These are phyloP conservation scores for Sinonovacula constricta DNA, from an alignment of 1,140 invertebrate genomes.

Conservation along the genomic window DNA sequence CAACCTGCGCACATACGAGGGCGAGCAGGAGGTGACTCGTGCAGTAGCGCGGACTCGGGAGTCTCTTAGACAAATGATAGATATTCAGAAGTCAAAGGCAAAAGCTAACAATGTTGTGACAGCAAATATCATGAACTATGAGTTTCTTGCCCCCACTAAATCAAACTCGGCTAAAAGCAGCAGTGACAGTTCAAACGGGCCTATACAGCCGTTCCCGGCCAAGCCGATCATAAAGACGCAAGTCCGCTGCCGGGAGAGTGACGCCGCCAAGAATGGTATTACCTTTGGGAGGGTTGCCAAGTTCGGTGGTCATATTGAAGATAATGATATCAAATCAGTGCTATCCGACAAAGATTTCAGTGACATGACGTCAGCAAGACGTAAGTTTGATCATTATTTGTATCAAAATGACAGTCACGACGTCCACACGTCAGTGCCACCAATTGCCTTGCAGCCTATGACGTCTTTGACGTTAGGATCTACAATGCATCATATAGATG, in stretches of 20 bases:
- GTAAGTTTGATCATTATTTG: too few relatives aligned
- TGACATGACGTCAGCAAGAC: too few relatives aligned
- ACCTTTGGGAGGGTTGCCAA: too few relatives aligned
- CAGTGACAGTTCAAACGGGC: not conserved
- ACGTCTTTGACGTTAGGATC: conserved; percentile 46
- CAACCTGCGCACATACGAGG: conserved; percentile 54
- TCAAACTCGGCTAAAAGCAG: not conserved
- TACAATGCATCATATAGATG: conserved; percentile 31
- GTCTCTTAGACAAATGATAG: conserved; percentile 56
- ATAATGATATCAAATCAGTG: too few relatives aligned
- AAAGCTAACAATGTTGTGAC: conserved; percentile 38
- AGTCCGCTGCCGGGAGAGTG: not conserved
- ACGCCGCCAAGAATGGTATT: too few relatives aligned
- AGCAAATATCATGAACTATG: conserved; percentile 47
- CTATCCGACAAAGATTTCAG: too few relatives aligned
- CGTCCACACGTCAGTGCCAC: conserved; percentile 23
- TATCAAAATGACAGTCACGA: too few relatives aligned
- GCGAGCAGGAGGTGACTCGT: conserved; percentile 41
- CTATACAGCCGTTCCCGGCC: conserved; percentile 30
- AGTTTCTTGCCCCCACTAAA: conserved; percentile 32
- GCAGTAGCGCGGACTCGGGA: conserved; percentile 57
- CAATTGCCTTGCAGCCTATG: conserved; percentile 32
- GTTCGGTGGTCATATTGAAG: too few relatives aligned
- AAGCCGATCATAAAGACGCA: conserved; percentile 24
- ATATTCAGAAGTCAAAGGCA: conserved; percentile 49